Evolutionary conservation across 2,797 vertebrate genomes (phyloP), one percentile per base, ranked within the genome.

Genomic region (Phoxinus dragarum): DNA sequence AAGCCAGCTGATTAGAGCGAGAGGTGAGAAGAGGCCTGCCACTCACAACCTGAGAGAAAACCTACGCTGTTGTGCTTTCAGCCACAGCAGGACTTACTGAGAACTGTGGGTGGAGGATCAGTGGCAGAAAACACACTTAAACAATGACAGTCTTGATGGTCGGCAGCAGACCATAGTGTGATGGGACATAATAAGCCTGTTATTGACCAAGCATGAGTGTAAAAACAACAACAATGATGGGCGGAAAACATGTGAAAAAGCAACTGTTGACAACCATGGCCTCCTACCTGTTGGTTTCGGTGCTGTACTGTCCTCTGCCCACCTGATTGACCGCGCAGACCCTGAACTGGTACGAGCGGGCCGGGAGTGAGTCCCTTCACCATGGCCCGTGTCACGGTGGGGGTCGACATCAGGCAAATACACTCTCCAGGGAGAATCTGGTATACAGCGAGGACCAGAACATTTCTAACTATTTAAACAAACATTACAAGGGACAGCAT

Each of bases 391-490:
- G 95, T 96, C 93, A 95, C 92, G 9, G 91, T 93, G 0, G 97
- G 97, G 96, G 89, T 96, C 92, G 1, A 99, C 95, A 52, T 97
- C 93, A 0, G 97, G 95, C 44, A 98, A 94, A 89, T 98, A 97
- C 75, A 98, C 96, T 91, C 97, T 98, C 98, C 98, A 99, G 0
- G 98, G 98, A 11, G 98, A 99, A 93, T 99, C 98, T 99, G 86
- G 82, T 19, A 78, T 5, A 85, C n/a, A 74, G 44, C 10, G 34
- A 52, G 21, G 21, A 52, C 12, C 19, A 68, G 11, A 54, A 64
- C 8, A 40, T 77, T 56, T 77, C 31, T 23, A 56, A 54, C 11
- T 76, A 56, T 59, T 77, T 14, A 23, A 75, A 75, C 49, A 36
- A 36, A 66, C 64, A 34, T 66, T 21, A 47, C n/a, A 49, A 31